Percentiles rank a stretch among this genome's conserved stretches.
Conservation (phyloP, 2,888 invertebrate species). For the Melinopterus prodromus region DNA sequence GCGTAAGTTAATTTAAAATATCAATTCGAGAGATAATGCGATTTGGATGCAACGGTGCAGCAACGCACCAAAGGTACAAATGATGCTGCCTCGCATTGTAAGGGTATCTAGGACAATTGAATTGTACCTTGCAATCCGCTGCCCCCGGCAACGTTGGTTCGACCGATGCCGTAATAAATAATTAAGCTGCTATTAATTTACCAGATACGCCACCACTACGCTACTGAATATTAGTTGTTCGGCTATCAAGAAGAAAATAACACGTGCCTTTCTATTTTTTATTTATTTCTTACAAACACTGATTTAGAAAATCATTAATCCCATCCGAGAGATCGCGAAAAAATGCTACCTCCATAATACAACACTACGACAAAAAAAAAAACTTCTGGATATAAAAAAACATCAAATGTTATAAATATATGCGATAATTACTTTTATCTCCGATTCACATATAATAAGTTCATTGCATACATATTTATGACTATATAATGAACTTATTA, state of each 20-base stretch:
- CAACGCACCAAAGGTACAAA: background rate
- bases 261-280: too few relatives aligned
- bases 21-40: constrained; percentile 25
- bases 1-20: constrained; percentile 11
- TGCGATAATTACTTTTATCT: too few relatives aligned
- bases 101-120: constrained; percentile 29
- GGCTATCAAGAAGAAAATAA: background rate
- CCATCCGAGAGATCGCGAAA: too few relatives aligned
- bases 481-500: too few relatives aligned
- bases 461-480: too few relatives aligned
- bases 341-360: too few relatives aligned
- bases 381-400: too few relatives aligned
- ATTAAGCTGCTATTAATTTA: constrained; percentile 24
- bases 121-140: constrained; percentile 30
- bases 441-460: too few relatives aligned
- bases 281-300: too few relatives aligned
- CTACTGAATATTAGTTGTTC: background rate
- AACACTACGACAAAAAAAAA: too few relatives aligned
- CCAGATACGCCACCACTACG: background rate
- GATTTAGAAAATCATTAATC: too few relatives aligned
- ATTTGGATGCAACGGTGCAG: constrained; percentile 18
- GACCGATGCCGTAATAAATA: constrained; percentile 18
- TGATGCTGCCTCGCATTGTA: constrained; percentile 19
- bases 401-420: too few relatives aligned
- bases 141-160: constrained; percentile 21